phyloP scores from a whole-genome alignment of 2,113 vertebrate genomes.

The Larimichthys crocea region DNA sequence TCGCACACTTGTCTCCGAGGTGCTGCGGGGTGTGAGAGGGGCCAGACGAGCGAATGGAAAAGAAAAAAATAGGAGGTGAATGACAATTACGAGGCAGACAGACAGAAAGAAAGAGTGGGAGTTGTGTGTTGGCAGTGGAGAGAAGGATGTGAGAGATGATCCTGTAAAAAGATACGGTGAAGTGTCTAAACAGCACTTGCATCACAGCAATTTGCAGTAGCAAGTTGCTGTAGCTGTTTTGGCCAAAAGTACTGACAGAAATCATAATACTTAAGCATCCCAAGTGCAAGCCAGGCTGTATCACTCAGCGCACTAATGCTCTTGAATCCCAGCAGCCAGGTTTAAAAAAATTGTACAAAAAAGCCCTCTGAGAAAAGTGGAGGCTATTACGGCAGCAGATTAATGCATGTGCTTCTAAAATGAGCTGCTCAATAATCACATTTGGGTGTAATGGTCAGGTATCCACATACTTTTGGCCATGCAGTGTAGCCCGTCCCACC shows the following conservation, averaged over 20 bases:
- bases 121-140: not conserved
- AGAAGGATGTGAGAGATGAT: conserved; percentile 19
- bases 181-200: not conserved
- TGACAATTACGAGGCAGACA: conserved; percentile 38
- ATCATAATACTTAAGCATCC: not conserved
- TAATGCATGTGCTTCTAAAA: not conserved
- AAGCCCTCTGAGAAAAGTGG: not conserved
- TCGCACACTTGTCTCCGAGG: conserved; percentile 45
- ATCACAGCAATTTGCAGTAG: not conserved
- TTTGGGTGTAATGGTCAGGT: not conserved
- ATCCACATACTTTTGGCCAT: not conserved
- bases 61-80: not conserved
- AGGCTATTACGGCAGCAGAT: not conserved
- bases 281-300: not conserved
- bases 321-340: not conserved
- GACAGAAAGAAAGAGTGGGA: conserved; percentile 27
- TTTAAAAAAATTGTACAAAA: not conserved
- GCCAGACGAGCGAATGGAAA: not conserved
- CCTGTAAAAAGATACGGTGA: conserved; percentile 3
- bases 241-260: not conserved
- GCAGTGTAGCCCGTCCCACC: not conserved
- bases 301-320: not conserved
- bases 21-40: conserved; percentile 1
- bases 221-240: not conserved
- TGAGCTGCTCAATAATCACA: not conserved